Evolutionary conservation across 1,140 invertebrate species (phyloP).

Genomic region (Drosophila rufa): DNA sequence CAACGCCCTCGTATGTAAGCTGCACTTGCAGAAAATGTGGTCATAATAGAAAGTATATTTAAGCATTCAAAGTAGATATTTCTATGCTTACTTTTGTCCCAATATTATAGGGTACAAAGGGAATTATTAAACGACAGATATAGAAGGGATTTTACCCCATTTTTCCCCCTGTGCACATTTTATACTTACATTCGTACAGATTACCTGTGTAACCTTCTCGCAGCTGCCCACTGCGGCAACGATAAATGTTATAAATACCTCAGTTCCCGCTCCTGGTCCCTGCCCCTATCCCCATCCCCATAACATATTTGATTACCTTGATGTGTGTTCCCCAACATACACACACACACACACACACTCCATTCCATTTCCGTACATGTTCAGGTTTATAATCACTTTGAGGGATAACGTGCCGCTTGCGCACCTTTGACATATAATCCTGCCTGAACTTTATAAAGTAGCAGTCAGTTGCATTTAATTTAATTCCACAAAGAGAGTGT

Average conservation of each 20-base stretch:
- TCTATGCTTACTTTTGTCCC: too few species aligned
- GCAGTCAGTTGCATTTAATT: neutral
- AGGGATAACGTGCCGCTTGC: constrained; percentile 14
- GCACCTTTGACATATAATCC: constrained; percentile 31
- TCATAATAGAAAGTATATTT: neutral
- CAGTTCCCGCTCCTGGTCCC: neutral
- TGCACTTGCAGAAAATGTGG: constrained; percentile 12
- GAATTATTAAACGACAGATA: too few species aligned
- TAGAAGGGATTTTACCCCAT: neutral
- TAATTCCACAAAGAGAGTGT: too few species aligned
- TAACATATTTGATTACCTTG: constrained; percentile 26
- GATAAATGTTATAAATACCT: constrained; percentile 28
- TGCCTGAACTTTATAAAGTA: neutral
- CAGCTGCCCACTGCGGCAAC: constrained; percentile 14
- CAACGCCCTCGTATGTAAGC: constrained; percentile 3
- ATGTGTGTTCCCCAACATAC: constrained; percentile 16
- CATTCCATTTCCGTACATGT: neutral
- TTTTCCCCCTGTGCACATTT: neutral
- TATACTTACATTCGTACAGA: constrained; percentile 1
- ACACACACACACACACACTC: neutral
- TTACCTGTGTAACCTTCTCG: constrained; percentile 20
- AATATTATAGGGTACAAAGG: too few species aligned
- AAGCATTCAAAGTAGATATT: too few species aligned
- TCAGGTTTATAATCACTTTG: constrained; percentile 22
- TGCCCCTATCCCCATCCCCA: neutral